These are phyloP conservation scores for Percina caprodes DNA, from an alignment of 2,113 vertebrate species.

Conservation along the genomic window DNA sequence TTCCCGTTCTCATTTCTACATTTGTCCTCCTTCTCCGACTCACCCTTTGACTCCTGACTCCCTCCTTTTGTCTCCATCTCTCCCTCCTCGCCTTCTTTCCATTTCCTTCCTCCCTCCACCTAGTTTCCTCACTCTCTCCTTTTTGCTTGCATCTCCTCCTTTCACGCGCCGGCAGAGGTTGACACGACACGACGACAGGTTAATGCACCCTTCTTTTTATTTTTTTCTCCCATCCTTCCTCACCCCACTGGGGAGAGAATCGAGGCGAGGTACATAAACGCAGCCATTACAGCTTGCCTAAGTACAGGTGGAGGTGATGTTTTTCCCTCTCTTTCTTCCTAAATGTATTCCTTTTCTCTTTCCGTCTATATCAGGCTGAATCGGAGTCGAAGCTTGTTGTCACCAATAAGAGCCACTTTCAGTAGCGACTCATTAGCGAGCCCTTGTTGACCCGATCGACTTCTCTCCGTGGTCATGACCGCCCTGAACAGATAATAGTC, in stretches of 20 bases:
- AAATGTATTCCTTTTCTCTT: background rate
- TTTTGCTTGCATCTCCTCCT: background rate
- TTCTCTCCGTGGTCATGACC: constrained; percentile 39
- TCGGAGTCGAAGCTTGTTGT: constrained; percentile 6
- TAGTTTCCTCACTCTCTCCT: constrained; percentile 9
- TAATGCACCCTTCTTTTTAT: constrained; percentile 63
- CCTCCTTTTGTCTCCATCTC: constrained; percentile 23
- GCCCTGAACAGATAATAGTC: background rate
- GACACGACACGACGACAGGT: constrained; percentile 77
- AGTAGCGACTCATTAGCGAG: constrained; percentile 41
- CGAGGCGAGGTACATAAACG: constrained; percentile 55
- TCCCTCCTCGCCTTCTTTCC: constrained; percentile 26
- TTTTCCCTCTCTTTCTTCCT: background rate
- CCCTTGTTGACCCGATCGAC: constrained; percentile 33
- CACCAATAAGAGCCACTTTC: constrained; percentile 4
- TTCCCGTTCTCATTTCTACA: constrained; percentile 49
- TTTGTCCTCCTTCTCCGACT: constrained; percentile 53
- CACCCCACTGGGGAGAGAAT: constrained; percentile 7
- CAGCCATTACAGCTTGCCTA: constrained; percentile 60
- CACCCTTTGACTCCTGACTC: constrained; percentile 53
- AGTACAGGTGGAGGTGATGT: constrained; percentile 15
- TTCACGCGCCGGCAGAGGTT: constrained; percentile 43
- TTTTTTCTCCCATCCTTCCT: background rate
- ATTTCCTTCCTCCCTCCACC: background rate
- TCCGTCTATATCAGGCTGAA: background rate